Conservation (phyloP, 2,888 invertebrate genomes). For the Amitus sp. region DNA sequence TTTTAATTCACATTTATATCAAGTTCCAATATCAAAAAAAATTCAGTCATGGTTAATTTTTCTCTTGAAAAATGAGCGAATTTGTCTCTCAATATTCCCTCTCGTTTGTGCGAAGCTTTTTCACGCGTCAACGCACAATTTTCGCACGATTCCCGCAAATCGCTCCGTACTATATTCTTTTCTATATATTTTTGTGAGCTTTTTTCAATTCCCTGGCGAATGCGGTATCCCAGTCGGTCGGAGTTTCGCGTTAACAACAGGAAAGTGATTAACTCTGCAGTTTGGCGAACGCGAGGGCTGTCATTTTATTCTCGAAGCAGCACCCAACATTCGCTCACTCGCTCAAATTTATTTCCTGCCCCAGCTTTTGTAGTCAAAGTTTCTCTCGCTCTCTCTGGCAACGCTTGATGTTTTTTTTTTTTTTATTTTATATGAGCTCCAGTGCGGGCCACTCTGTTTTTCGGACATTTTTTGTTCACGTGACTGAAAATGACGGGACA, state of each 20-base stretch:
- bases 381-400: too few species aligned
- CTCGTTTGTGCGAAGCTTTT: too few species aligned
- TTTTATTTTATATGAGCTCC: too few species aligned
- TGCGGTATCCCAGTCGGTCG: slow-evolving; percentile 11
- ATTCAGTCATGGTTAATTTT: too few species aligned
- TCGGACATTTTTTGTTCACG: slow-evolving; percentile 14
- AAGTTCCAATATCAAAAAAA: too few species aligned
- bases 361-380: slow-evolving; percentile 10
- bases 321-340: slow-evolving; percentile 5
- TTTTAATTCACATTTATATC: too few species aligned
- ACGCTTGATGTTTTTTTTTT: too few species aligned
- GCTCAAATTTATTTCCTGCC: slow-evolving; percentile 17
- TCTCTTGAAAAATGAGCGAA: too few species aligned
- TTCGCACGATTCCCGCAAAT: too few species aligned
- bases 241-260: slow-evolving; percentile 14
- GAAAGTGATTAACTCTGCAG: slow-evolving; percentile 23
- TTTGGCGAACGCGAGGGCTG: slow-evolving; percentile 5
- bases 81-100: too few species aligned
- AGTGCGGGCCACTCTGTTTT: neutral
- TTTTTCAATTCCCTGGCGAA: slow-evolving; percentile 18
- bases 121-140: too few species aligned
- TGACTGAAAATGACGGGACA: slow-evolving; percentile 17
- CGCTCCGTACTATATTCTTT: neutral
- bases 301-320: slow-evolving; percentile 1
- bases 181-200: neutral